Evolutionary conservation across 2,113 vertebrate genomes (phyloP).

Genomic region (Deroptyus accipitrinus): DNA sequence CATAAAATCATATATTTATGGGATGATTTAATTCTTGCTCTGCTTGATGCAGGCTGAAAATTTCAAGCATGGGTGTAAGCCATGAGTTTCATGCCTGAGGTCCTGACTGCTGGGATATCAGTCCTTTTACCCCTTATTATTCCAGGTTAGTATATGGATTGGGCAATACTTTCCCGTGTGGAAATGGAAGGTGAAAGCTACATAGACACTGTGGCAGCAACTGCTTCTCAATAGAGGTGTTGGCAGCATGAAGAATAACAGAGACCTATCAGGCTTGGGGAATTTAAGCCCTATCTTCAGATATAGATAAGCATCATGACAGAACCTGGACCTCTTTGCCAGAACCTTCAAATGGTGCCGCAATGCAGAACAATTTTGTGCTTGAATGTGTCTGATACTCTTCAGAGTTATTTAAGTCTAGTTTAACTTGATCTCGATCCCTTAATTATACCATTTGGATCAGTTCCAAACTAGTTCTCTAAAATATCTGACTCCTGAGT

Average conservation of each 20-base stretch:
- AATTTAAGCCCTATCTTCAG: background rate
- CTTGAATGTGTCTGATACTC: background rate
- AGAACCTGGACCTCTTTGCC: background rate
- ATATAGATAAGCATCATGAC: background rate
- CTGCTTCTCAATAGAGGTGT: background rate
- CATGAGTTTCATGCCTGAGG: background rate
- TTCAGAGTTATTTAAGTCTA: background rate
- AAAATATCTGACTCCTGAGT: background rate
- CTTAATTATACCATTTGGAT: constrained; percentile 3
- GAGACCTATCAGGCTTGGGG: background rate
- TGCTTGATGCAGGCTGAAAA: background rate
- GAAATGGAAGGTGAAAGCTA: background rate
- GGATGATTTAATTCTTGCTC: background rate
- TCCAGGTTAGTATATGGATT: background rate
- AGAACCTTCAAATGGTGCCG: background rate
- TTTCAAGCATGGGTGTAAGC: background rate
- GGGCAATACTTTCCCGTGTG: background rate
- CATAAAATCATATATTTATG: background rate
- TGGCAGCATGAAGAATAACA: background rate
- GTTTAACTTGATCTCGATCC: constrained; percentile 6
- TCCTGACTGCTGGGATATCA: background rate
- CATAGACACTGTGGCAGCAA: background rate
- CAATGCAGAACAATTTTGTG: background rate
- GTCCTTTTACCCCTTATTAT: background rate
- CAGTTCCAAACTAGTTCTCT: background rate